Percentiles rank a stretch among this genome's conserved stretches.
phyloP scores from a whole-genome alignment of 53 echinoderm and acorn worm species.

The Astropecten irregularis region DNA sequence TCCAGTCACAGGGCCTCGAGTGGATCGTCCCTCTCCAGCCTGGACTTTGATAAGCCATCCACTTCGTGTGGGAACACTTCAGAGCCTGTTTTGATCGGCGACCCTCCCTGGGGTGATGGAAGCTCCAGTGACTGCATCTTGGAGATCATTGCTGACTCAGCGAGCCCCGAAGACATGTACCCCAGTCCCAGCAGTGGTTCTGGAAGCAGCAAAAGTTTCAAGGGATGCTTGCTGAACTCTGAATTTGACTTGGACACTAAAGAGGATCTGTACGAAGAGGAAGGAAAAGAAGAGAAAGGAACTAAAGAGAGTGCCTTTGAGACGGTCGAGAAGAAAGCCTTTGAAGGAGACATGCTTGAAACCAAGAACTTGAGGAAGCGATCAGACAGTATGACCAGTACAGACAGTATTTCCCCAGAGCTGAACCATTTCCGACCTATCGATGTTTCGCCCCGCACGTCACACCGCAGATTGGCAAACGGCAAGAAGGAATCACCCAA shows the following conservation, averaged over 20 bases:
- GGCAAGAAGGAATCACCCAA: slow-evolving; percentile 77
- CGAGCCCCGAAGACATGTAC: slow-evolving; percentile 20
- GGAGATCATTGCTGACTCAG: slow-evolving; percentile 15
- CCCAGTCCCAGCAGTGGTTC: slow-evolving; percentile 46
- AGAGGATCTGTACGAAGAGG: not conserved
- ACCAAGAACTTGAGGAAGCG: slow-evolving; percentile 36
- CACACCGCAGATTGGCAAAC: slow-evolving; percentile 77
- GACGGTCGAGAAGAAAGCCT: slow-evolving; percentile 15
- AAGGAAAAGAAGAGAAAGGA: not conserved
- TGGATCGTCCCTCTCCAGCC: slow-evolving; percentile 15
- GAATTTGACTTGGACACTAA: slow-evolving; percentile 29
- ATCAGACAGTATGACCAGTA: slow-evolving; percentile 86
- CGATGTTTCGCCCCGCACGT: slow-evolving; percentile 89
- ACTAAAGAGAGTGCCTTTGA: slow-evolving; percentile 49
- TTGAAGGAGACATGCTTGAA: not conserved
- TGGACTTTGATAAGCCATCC: slow-evolving; percentile 50
- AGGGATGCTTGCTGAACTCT: not conserved
- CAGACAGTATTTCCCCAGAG: slow-evolving; percentile 91
- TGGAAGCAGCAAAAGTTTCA: slow-evolving; percentile 6
- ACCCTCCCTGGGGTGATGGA: slow-evolving; percentile 39
- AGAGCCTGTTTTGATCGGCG: slow-evolving; percentile 18
- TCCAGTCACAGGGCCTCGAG: slow-evolving; percentile 43
- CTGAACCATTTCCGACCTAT: slow-evolving; percentile 96
- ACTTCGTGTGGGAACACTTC: slow-evolving; percentile 5
- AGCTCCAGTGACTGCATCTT: slow-evolving; percentile 49